Conservation (phyloP, 1,140 invertebrate genomes). For the Caenorhabditis elegans region DNA sequence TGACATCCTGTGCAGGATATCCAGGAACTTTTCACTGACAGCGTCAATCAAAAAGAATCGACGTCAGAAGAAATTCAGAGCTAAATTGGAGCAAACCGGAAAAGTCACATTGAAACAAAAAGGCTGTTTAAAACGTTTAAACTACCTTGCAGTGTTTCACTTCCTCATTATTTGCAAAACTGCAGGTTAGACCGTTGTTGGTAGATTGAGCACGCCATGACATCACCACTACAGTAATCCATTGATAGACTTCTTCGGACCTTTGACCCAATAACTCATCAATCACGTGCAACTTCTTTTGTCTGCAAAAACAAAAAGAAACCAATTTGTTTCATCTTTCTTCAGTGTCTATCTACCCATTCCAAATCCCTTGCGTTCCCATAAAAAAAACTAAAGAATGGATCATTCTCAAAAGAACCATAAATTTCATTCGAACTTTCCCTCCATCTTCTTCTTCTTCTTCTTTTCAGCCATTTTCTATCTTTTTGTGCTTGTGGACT, state of each 20-base stretch:
- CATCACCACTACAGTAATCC: background rate
- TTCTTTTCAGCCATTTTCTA: background rate
- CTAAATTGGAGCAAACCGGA: background rate
- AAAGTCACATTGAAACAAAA: background rate
- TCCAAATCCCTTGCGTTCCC: slow-evolving; percentile 15
- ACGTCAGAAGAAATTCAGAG: background rate
- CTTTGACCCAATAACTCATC: background rate
- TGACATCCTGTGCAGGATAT: background rate
- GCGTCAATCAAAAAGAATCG: background rate
- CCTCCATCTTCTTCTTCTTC: background rate
- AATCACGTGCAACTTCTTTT: background rate
- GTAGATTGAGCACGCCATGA: background rate
- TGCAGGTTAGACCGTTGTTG: too few relatives aligned
- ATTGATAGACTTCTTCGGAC: background rate
- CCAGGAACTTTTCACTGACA: background rate
- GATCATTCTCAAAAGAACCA: slow-evolving; percentile 10
- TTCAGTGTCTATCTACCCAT: background rate
- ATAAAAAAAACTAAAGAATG: slow-evolving; percentile 18
- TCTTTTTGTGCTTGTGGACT: background rate
- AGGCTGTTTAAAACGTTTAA: too few relatives aligned
- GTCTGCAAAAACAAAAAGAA: background rate
- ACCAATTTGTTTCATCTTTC: background rate
- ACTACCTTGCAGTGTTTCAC: too few relatives aligned
- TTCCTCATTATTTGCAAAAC: too few relatives aligned
- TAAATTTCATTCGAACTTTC: slow-evolving; percentile 4